Conservation (phyloP, 2,113 vertebrate genomes). For the Theristicus caerulescens region DNA sequence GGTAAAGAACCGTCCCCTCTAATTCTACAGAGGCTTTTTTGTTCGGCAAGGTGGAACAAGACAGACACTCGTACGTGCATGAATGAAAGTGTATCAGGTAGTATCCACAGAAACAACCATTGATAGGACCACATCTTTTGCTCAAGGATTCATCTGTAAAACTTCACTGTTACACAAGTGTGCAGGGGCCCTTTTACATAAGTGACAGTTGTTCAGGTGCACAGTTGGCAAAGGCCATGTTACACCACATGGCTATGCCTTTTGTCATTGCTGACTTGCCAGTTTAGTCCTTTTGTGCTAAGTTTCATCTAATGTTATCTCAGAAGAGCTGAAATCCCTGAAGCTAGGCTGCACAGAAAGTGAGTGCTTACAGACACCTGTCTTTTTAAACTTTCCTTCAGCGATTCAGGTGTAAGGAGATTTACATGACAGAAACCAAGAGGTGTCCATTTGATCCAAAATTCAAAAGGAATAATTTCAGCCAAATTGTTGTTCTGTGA, state of each 20-base stretch:
- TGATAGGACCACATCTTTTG: background rate
- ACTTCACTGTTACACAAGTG: background rate
- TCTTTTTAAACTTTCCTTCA: background rate
- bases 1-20: background rate
- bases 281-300: background rate
- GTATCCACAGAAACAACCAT: background rate
- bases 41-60: background rate
- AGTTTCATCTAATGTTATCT: background rate
- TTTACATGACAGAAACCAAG: background rate
- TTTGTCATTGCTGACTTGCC: background rate
- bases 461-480: background rate
- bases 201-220: background rate
- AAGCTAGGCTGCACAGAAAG: background rate
- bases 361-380: background rate
- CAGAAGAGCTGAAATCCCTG: background rate
- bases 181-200: fast-evolving
- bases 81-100: background rate
- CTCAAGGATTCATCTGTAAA: background rate
- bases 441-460: background rate
- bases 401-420: background rate
- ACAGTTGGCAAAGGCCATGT: background rate
- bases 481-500: background rate
- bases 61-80: fast-evolving
- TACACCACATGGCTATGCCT: fast-evolving
- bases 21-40: background rate